Evolutionary conservation across 1,140 invertebrate species (phyloP).

Genomic region (Drosophila subobscura): DNA sequence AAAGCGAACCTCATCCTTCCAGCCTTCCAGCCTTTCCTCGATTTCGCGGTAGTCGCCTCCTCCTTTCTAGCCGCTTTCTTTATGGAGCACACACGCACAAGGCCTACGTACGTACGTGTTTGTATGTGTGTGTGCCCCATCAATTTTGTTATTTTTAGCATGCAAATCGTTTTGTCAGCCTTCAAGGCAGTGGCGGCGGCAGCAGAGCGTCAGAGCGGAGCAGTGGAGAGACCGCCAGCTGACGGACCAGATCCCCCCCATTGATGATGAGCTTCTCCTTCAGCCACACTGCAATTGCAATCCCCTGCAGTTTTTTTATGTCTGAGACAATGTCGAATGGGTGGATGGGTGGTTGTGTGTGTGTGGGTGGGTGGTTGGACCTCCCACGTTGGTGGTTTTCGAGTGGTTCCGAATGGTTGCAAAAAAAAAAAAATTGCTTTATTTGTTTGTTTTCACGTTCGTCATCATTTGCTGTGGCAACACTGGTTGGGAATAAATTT

Average conservation of each 20-base stretch:
- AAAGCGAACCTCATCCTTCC: background rate
- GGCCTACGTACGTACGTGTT: slow-evolving; percentile 1
- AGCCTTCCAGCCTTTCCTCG: background rate
- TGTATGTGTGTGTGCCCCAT: slow-evolving; percentile 46
- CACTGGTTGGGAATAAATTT: slow-evolving; percentile 63
- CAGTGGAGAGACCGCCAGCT: too few relatives aligned
- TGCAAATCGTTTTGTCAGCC: slow-evolving; percentile 75
- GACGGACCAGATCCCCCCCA: too few relatives aligned
- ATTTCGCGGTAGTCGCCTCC: background rate
- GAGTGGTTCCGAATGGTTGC: slow-evolving; percentile 5
- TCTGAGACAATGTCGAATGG: too few relatives aligned
- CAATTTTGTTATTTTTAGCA: slow-evolving; percentile 80
- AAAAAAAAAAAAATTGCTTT: slow-evolving; percentile 13
- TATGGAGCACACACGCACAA: slow-evolving; percentile 52
- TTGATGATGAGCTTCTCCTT: too few relatives aligned
- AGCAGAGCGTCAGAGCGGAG: background rate
- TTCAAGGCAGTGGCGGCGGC: slow-evolving; percentile 27
- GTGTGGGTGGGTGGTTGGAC: background rate
- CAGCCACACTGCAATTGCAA: slow-evolving; percentile 17
- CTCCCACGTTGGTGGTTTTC: background rate
- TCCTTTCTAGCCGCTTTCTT: slow-evolving; percentile 27
- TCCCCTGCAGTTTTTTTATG: slow-evolving; percentile 8
- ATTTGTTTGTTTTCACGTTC: slow-evolving; percentile 53
- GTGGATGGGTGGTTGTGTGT: too few relatives aligned
- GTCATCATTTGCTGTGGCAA: slow-evolving; percentile 52